Evolutionary conservation across 2,797 vertebrate species (phyloP), one percentile per base, ranked within the genome.

Genomic region (Helostoma temminkii): DNA sequence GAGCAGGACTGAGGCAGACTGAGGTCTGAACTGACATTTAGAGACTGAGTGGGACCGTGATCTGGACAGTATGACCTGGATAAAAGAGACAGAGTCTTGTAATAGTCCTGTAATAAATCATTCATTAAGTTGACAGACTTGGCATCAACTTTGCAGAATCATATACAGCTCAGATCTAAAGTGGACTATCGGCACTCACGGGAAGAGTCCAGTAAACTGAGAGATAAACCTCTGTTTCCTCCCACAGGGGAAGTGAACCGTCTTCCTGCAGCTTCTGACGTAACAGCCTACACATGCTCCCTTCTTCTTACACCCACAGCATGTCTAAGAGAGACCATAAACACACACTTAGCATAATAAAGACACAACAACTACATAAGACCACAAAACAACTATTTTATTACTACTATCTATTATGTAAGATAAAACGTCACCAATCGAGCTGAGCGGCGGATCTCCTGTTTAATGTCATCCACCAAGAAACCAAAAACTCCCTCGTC

Each of bases 221-320:
- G 95, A 98, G 90, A 98, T 90, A 82, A 96, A 98, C 55, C 91
- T 82, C 46, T 62, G 91, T 70, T 94, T 87, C 82, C 92, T 67
- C 16, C 96, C 96, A 81, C 98, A 99, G 47, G 97, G 96, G 54
- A 96, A 95, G 90, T 99, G 97, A 32, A 96, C 94, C 89, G 74
- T 95, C 87, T 94, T 94, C 85, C 94, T 95, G 91, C 98, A 99
- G 77, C 86, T 94, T 28, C 91, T 91, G 67, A 92, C 69, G n/a
- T 91, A 91, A 49, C 98, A 99, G 71, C 97, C 97, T 63, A 98
- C 94, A 2, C 96, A 96, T 30, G 97, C 97, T 10, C 97, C 97
- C 18, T 80, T 94, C 84, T 89, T 95, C 92, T 90, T 98, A 86
- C 98, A 99, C 83, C 87, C 22, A 55, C 36, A 70, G 80, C 98